Percentiles rank a stretch among this genome's conserved stretches.
Conservation (phyloP, 2,113 vertebrate species). For the Hiodon tergisus region DNA sequence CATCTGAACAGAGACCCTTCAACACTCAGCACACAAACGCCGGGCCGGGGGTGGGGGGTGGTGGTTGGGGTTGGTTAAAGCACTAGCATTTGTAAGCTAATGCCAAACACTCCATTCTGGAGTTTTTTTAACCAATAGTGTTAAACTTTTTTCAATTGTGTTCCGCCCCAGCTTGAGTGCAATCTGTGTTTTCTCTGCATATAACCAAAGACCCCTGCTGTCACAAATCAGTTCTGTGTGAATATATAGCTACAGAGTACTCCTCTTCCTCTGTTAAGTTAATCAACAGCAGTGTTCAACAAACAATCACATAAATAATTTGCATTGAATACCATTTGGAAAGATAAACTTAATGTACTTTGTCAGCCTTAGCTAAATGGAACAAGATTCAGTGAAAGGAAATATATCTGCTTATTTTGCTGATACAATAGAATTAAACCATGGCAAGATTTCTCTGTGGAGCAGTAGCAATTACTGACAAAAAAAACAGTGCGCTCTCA, state of each 20-base stretch:
- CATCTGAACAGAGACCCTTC: too few relatives aligned
- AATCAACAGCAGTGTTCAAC: not conserved
- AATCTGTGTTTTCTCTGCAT: too few relatives aligned
- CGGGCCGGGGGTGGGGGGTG: too few relatives aligned
- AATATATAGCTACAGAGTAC: not conserved
- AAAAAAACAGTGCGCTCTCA: not conserved
- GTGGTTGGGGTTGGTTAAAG: too few relatives aligned
- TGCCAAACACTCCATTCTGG: too few relatives aligned
- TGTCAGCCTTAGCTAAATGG: not conserved
- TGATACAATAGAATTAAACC: not conserved
- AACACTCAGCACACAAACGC: too few relatives aligned
- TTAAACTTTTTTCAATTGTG: too few relatives aligned
- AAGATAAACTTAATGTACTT: not conserved
- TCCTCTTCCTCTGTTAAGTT: not conserved
- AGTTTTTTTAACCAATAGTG: too few relatives aligned
- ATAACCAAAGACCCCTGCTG: not conserved
- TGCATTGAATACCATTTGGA: not conserved
- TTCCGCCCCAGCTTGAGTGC: too few relatives aligned
- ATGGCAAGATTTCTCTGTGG: not conserved
- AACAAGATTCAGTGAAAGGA: not conserved
- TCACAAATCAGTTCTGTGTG: not conserved
- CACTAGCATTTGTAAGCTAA: too few relatives aligned
- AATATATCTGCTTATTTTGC: not conserved
- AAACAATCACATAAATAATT: conserved; percentile 6
- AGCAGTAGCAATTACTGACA: not conserved